Evolutionary conservation across 2,888 invertebrate species (phyloP).

Genomic region (Eretmocerus hayati): DNA sequence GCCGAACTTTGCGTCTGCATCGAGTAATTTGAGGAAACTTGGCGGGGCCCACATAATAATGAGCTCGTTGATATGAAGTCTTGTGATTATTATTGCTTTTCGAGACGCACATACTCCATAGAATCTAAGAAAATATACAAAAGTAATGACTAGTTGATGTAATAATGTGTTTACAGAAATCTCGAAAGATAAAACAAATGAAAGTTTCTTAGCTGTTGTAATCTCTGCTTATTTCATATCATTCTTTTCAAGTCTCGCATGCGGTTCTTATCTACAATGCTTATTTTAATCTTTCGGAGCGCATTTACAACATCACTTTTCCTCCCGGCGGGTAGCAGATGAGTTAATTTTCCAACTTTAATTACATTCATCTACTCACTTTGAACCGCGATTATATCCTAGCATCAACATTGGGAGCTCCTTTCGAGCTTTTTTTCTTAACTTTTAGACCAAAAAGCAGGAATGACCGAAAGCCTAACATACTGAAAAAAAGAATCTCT

Average conservation of each 20-base stretch:
- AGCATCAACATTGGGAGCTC: too few species aligned
- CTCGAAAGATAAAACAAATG: slow-evolving; percentile 10
- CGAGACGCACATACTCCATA: background rate
- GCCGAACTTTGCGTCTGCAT: background rate
- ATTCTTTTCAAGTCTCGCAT: too few species aligned
- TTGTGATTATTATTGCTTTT: background rate
- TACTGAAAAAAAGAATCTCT: too few species aligned
- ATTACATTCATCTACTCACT: too few species aligned
- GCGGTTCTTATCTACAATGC: background rate
- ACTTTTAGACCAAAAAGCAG: too few species aligned
- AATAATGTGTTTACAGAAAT: background rate
- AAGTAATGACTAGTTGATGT: slow-evolving; percentile 7
- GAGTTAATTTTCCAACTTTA: too few species aligned
- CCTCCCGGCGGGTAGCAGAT: too few species aligned
- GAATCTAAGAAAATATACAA: background rate
- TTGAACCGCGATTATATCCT: too few species aligned
- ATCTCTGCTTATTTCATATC: slow-evolving; percentile 5
- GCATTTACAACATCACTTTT: background rate
- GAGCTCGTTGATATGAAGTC: slow-evolving; percentile 7
- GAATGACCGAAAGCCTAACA: too few species aligned
- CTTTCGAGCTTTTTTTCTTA: too few species aligned
- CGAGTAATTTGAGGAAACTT: background rate
- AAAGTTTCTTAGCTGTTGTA: background rate
- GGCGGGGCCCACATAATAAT: slow-evolving; percentile 7
- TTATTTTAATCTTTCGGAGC: background rate